These are phyloP conservation scores for Ichneumoninae sp. DNA, from an alignment of 2,888 invertebrate genomes.

Conservation along the genomic window DNA sequence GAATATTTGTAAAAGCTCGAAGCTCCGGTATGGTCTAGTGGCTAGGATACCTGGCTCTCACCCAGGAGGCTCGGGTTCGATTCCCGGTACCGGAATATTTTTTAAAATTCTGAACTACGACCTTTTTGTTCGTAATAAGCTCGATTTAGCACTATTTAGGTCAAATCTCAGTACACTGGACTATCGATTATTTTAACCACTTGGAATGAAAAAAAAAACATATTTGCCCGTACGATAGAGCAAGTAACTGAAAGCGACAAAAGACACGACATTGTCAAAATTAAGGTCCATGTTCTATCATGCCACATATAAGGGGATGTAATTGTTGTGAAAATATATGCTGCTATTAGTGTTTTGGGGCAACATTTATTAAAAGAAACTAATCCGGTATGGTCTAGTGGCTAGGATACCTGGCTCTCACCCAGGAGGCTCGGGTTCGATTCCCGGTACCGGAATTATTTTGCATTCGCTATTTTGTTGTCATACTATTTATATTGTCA, in stretches of 20 bases:
- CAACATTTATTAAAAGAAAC: background rate
- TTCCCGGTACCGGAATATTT: slow-evolving; percentile 86
- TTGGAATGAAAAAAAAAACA: background rate
- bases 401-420: slow-evolving; percentile 87
- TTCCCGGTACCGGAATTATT: slow-evolving; percentile 86
- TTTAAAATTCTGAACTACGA: slow-evolving; percentile 72
- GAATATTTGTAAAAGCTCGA: too few species aligned
- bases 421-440: slow-evolving; percentile 87
- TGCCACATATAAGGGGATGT: background rate
- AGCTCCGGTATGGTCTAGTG: slow-evolving; percentile 87
- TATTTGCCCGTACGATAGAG: background rate
- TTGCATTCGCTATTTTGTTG: slow-evolving; percentile 68
- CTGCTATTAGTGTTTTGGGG: background rate
- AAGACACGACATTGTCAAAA: background rate
- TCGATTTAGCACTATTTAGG: background rate
- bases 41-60: slow-evolving; percentile 87
- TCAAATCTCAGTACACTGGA: background rate
- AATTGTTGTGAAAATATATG: background rate
- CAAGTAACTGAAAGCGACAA: background rate
- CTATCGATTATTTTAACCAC: background rate
- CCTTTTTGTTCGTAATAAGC: background rate
- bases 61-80: slow-evolving; percentile 87
- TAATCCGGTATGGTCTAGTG: slow-evolving; percentile 87
- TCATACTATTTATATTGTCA: background rate
- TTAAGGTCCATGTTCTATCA: background rate